Conservation (phyloP, 1,140 invertebrate species). For the Lethrus apterus region DNA sequence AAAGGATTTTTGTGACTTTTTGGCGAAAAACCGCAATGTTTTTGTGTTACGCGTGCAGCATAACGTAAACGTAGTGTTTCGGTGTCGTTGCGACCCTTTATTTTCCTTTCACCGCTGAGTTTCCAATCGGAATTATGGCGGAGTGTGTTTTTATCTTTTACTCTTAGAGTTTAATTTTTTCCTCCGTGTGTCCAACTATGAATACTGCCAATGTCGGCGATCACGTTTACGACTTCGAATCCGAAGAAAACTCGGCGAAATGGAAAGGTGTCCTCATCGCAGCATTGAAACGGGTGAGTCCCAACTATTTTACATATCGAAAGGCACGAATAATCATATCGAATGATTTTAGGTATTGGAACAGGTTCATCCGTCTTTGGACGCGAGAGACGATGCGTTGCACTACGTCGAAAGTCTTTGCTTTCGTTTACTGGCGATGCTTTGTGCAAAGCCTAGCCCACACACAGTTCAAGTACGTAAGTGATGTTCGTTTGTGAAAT, state of each 20-base stretch:
- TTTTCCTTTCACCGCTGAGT: neutral
- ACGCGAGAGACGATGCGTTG: conserved; percentile 82
- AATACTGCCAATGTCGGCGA: conserved; percentile 38
- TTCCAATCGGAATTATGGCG: conserved; percentile 3
- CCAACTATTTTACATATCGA: too few relatives aligned
- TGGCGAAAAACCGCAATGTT: too few relatives aligned
- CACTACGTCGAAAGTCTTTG: conserved; percentile 90
- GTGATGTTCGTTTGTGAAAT: neutral
- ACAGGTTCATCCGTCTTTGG: conserved; percentile 82
- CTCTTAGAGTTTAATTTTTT: neutral
- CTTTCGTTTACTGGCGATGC: conserved; percentile 76
- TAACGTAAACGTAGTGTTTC: conserved; percentile 9
- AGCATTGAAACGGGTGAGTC: conserved; percentile 63
- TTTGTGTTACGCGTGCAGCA: too few relatives aligned
- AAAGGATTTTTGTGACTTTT: too few relatives aligned
- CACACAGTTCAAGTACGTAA: conserved; percentile 58
- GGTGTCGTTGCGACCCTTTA: neutral
- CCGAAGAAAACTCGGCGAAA: conserved; percentile 78
- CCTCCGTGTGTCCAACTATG: conserved; percentile 18
- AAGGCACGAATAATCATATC: neutral
- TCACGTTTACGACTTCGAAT: conserved; percentile 77
- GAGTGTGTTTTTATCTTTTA: conserved; percentile 8
- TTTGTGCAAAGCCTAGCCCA: conserved; percentile 77
- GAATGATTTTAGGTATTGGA: conserved; percentile 65
- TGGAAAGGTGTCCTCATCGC: conserved; percentile 84